Conservation (phyloP, 2,888 invertebrate genomes). For the Eucriotettix oculatus region DNA sequence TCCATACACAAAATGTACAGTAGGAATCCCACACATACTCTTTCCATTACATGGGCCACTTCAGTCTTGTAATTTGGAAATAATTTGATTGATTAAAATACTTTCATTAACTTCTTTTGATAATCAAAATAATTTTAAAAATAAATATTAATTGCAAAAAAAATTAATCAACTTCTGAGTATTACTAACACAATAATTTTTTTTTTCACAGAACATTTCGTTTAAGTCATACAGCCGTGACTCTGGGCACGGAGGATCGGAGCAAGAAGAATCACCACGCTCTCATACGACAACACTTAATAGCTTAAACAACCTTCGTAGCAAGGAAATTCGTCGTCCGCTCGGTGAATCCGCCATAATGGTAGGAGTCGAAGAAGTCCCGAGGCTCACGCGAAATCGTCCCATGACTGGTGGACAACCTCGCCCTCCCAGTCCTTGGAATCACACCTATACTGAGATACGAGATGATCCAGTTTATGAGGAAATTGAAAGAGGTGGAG, state of each 20-base stretch:
- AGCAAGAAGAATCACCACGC: slow-evolving; percentile 50
- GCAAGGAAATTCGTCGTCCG: slow-evolving; percentile 33
- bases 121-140: too few species aligned
- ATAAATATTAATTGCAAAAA: too few species aligned
- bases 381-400: slow-evolving; percentile 28
- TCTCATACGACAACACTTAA: slow-evolving; percentile 33
- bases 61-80: too few species aligned
- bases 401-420: slow-evolving; percentile 11
- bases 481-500: slow-evolving; percentile 56
- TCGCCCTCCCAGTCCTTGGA: slow-evolving; percentile 39
- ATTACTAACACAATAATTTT: neutral
- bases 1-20: too few species aligned
- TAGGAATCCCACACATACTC: too few species aligned
- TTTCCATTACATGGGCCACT: too few species aligned
- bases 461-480: slow-evolving; percentile 63
- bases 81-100: too few species aligned
- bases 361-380: slow-evolving; percentile 27
- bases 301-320: slow-evolving; percentile 15
- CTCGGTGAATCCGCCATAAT: slow-evolving; percentile 27
- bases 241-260: slow-evolving; percentile 44
- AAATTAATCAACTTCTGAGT: too few species aligned
- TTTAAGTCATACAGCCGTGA: slow-evolving; percentile 58
- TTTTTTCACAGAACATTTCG: slow-evolving; percentile 59
- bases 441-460: slow-evolving; percentile 66
- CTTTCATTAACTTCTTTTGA: too few species aligned